phyloP scores from a whole-genome alignment of 2,113 vertebrate genomes.

The Papio anubis region DNA sequence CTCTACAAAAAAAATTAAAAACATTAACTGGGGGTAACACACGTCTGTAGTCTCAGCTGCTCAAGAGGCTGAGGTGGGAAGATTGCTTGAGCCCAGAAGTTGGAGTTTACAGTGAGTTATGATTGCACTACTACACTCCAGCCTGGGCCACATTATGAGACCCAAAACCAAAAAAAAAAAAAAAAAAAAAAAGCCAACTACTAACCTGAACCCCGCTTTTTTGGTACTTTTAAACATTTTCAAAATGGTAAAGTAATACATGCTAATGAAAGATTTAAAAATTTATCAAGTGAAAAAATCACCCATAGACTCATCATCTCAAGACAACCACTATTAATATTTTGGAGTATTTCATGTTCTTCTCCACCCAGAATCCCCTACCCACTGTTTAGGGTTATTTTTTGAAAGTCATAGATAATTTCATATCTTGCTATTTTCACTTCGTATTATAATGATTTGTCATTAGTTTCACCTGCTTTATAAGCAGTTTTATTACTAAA shows the following conservation, averaged over 20 bases:
- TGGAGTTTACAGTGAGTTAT: no score
- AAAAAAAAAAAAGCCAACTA: no score
- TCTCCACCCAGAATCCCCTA: background rate
- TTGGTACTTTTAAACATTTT: background rate
- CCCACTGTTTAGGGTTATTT: background rate
- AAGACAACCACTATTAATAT: background rate
- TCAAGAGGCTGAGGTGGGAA: no score
- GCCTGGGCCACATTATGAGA: no score
- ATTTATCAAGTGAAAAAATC: background rate
- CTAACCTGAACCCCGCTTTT: background rate
- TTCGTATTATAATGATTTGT: background rate
- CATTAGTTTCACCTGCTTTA: background rate
- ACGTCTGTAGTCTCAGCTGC: no score
- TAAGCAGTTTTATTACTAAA: background rate
- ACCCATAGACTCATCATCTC: background rate
- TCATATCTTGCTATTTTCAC: conserved; percentile 6
- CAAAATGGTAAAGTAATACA: background rate
- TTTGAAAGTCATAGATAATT: background rate
- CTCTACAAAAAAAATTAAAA: no score
- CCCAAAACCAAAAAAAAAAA: no score
- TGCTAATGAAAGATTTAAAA: conserved; percentile 26
- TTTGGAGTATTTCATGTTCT: background rate
- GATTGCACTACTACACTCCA: no score
- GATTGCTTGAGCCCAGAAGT: no score
- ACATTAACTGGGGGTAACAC: no score